These are phyloP conservation scores for Ethmia dodecea DNA, from an alignment of 2,888 invertebrate genomes.

Conservation along the genomic window DNA sequence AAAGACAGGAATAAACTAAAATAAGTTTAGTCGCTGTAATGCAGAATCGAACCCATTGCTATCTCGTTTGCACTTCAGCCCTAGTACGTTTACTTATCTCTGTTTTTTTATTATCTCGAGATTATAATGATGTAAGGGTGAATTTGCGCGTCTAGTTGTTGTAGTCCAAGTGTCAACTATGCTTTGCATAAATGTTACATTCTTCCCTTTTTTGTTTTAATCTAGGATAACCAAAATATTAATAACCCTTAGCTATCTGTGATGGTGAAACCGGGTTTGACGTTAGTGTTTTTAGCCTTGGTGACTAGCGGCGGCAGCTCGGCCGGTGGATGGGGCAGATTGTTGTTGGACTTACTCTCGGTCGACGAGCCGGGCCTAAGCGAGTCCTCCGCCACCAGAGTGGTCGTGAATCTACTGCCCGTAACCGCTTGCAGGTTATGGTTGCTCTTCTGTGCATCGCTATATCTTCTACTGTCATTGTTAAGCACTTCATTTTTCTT, in stretches of 20 bases:
- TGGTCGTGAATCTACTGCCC: slow-evolving; percentile 61
- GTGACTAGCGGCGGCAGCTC: slow-evolving; percentile 57
- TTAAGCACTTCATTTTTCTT: slow-evolving; percentile 50
- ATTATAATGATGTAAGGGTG: no score
- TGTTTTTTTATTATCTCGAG: no score
- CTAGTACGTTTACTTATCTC: no score
- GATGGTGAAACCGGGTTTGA: slow-evolving; percentile 60
- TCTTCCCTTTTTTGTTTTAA: no score
- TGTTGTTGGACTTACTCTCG: slow-evolving; percentile 35
- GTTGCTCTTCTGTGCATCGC: slow-evolving; percentile 56
- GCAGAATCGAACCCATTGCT: no score
- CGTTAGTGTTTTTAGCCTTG: slow-evolving; percentile 45
- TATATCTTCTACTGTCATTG: slow-evolving; percentile 56
- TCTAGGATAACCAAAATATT: no score
- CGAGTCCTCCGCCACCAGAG: slow-evolving; percentile 52
- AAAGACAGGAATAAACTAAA: no score
- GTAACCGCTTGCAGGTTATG: slow-evolving; percentile 32
- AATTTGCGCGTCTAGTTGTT: no score
- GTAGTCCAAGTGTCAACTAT: no score
- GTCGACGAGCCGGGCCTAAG: slow-evolving; percentile 37
- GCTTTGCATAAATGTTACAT: no score
- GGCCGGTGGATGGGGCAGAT: slow-evolving; percentile 19
- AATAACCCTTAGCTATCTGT: slow-evolving; percentile 27
- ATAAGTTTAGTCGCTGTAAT: no score
- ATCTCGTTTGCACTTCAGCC: no score